A percentile compares a stretch with the other conserved stretches of the same genome.
These are phyloP conservation scores for Meteorus sp. DNA, from an alignment of 1,140 invertebrate species.

Conservation along the genomic window DNA sequence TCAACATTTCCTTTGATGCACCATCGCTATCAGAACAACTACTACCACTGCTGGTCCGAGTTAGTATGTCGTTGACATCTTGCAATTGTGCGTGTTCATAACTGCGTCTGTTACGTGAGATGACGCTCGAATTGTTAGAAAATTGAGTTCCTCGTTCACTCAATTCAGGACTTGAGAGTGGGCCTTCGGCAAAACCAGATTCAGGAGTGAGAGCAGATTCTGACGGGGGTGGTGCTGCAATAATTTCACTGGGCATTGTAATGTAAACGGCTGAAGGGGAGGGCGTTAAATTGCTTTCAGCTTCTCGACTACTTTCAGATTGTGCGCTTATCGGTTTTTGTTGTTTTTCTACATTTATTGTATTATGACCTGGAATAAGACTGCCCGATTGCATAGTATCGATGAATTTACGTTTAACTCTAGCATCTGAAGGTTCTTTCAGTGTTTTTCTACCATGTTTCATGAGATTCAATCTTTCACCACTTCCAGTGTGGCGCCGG, in stretches of 20 bases:
- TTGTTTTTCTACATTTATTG: constrained; percentile 24
- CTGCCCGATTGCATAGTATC: neutral
- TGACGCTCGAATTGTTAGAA: constrained; percentile 21
- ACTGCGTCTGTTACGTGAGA: constrained; percentile 36
- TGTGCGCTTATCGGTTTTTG: neutral
- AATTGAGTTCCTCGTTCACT: constrained; percentile 22
- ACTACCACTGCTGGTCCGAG: constrained; percentile 25
- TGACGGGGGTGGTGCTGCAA: constrained; percentile 10
- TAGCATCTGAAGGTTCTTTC: constrained; percentile 25
- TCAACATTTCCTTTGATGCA: constrained; percentile 14
- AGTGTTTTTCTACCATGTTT: constrained; percentile 22
- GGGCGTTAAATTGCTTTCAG: neutral
- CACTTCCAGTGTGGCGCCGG: constrained; percentile 35
- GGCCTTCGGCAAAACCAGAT: constrained; percentile 40
- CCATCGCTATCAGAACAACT: constrained; percentile 39
- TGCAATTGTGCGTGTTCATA: constrained; percentile 42
- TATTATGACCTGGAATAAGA: constrained; percentile 5
- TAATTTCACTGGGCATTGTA: constrained; percentile 16
- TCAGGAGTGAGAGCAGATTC: constrained; percentile 36
- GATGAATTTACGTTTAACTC: constrained; percentile 9
- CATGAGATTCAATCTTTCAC: constrained; percentile 30
- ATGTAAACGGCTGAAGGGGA: constrained; percentile 12
- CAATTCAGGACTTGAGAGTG: constrained; percentile 32
- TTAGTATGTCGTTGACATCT: constrained; percentile 35
- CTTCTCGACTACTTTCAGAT: neutral